Percentiles rank a stretch among this genome's conserved stretches.
Conservation (phyloP, 1,140 invertebrate genomes). For the Daktulosphaira vitifoliae region DNA sequence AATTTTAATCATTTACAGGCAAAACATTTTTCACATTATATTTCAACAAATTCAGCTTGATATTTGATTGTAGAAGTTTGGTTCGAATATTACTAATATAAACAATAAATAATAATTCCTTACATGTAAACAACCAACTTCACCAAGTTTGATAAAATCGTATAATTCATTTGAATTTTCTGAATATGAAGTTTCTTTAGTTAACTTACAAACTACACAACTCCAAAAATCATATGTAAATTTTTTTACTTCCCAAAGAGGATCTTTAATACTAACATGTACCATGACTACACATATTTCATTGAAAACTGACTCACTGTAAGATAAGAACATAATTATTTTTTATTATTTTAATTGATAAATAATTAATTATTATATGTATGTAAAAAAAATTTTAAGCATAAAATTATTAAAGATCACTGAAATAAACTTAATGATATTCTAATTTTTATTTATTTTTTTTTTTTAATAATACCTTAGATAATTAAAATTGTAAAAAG, state of each 20-base stretch:
- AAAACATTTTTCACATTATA: too few species aligned
- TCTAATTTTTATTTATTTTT: too few species aligned
- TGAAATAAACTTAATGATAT: too few species aligned
- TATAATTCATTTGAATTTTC: neutral
- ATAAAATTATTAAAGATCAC: too few species aligned
- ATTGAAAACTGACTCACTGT: neutral
- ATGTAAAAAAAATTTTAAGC: too few species aligned
- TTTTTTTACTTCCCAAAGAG: slow-evolving; percentile 26
- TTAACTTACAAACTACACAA: neutral
- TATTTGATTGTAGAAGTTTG: too few species aligned
- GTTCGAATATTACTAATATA: too few species aligned
- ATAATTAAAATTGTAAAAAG: neutral
- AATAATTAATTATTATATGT: too few species aligned
- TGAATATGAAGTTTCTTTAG: neutral
- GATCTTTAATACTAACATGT: slow-evolving; percentile 21
- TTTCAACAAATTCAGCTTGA: too few species aligned
- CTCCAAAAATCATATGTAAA: slow-evolving; percentile 26
- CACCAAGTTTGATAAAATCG: neutral
- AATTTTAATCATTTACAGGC: too few species aligned
- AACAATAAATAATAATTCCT: too few species aligned
- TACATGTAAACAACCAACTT: slow-evolving; percentile 7
- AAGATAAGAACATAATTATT: slow-evolving; percentile 1
- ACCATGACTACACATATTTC: slow-evolving; percentile 16
- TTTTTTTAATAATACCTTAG: neutral
- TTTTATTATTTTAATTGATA: too few species aligned